These are phyloP conservation scores for Macrochelys suwanniensis DNA, from an alignment of 2,797 vertebrate species.

Conservation along the genomic window DNA sequence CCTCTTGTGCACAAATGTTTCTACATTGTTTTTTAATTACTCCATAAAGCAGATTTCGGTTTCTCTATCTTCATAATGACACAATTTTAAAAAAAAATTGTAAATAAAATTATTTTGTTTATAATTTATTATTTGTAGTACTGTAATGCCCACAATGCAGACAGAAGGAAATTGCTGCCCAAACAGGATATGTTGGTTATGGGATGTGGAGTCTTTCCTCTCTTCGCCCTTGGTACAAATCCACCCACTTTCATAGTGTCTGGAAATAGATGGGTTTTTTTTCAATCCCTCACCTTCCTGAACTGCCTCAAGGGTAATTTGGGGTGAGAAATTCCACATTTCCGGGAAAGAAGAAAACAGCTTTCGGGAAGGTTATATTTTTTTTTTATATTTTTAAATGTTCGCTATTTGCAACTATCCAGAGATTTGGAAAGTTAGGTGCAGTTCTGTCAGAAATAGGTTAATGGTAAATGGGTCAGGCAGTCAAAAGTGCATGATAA, in stretches of 20 bases:
- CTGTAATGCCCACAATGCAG: not conserved
- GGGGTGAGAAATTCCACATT: not conserved
- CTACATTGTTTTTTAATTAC: not conserved
- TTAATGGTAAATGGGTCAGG: not conserved
- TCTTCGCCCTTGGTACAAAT: not conserved
- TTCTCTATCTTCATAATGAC: not conserved
- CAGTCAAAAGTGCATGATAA: not conserved
- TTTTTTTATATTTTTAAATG: not conserved
- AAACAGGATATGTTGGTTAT: not conserved
- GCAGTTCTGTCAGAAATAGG: not conserved
- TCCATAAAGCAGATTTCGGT: not conserved
- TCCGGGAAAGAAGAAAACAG: not conserved
- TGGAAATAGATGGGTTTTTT: fast-evolving
- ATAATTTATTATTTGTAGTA: not conserved
- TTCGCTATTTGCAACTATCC: slow-evolving; percentile 21
- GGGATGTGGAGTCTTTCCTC: not conserved
- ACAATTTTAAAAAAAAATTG: not conserved
- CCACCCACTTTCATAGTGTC: not conserved
- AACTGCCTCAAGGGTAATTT: slow-evolving; percentile 9
- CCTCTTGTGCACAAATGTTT: not conserved
- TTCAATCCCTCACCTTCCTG: not conserved
- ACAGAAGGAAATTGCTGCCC: not conserved
- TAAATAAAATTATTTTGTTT: not conserved
- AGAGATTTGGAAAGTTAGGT: not conserved
- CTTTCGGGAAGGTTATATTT: not conserved